Evolutionary conservation across 1,140 invertebrate genomes (phyloP), one percentile per base, ranked within the genome.

Genomic region (Pogonus chalceus): DNA sequence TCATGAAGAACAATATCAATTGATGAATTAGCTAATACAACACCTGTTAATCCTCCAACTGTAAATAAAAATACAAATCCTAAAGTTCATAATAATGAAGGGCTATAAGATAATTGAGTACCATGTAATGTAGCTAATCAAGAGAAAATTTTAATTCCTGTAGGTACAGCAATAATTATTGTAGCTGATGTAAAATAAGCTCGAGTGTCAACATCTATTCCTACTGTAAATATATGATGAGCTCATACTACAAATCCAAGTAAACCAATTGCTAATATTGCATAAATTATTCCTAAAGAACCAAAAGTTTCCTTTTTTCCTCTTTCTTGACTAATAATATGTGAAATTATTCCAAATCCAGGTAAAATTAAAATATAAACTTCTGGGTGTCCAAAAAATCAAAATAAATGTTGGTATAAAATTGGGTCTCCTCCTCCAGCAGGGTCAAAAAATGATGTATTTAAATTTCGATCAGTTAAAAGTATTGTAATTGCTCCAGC

Each of bases 41-140:
- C 73, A 62, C 79, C 79, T 51, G 80, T 81, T n/a, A n/a, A n/a
- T n/a, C n/a, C n/a, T n/a, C n/a, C n/a, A n/a, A n/a, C n/a, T n/a
- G n/a, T n/a, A n/a, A 83, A 83, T 73, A 87, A 66, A 62, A 86
- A 84, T 58, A 87, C 72, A 75, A 87, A 87, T 62, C 83, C 83
- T 68, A 85, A 59, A 31, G 73, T 65, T 75, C 81, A 87, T 61
- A 83, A 51, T 62, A 83, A 65, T 48, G 74, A 62, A 1, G 79
- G 73, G 0, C 66, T 70, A 63, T 73, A 76, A 52, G 63, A 73
- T 61, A 84, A 58, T 72, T 74, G 69, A 21, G 68, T 62, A 60
- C 76, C 77, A 58, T 77, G 69, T 18, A 79, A 55, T 24, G 77
- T 78, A 10, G 78, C 76, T 68, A 81, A 57, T 77, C 78, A 81